A percentile compares a stretch with the other conserved stretches of the same genome.
phyloP scores from a whole-genome alignment of 2,888 invertebrate species.

The Scrobipalpa atriplicella region DNA sequence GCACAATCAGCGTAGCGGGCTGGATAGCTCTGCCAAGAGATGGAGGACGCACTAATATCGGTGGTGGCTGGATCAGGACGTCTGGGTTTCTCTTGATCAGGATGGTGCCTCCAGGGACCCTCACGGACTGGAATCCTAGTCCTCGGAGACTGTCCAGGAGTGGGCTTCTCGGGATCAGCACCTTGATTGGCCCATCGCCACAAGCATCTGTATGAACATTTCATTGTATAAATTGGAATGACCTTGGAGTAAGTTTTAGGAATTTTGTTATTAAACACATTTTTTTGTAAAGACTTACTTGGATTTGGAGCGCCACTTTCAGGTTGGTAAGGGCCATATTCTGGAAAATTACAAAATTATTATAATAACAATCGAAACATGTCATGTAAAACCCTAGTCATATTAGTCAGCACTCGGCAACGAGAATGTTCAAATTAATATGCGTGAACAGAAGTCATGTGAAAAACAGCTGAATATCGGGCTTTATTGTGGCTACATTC shows the following conservation, averaged over 20 bases:
- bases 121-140: conserved; percentile 54
- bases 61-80: conserved; percentile 63
- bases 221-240: not conserved
- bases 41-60: conserved; percentile 51
- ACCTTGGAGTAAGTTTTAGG: not conserved
- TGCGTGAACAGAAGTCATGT: no score
- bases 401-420: no score
- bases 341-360: not conserved
- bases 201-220: conserved; percentile 50
- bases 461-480: no score
- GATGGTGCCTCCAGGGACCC: conserved; percentile 63
- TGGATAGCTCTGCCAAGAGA: conserved; percentile 51
- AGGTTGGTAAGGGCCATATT: not conserved
- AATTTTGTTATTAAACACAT: not conserved
- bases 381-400: no score
- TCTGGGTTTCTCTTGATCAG: conserved; percentile 58
- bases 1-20: conserved; percentile 59
- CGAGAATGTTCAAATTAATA: no score
- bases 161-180: conserved; percentile 43
- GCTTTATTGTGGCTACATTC: no score
- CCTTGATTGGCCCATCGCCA: conserved; percentile 56
- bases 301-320: conserved; percentile 1
- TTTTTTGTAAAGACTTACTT: conserved; percentile 1
- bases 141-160: conserved; percentile 46
- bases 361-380: not conserved